phyloP scores from a whole-genome alignment of 2,113 vertebrate species.

The Hiodon tergisus region DNA sequence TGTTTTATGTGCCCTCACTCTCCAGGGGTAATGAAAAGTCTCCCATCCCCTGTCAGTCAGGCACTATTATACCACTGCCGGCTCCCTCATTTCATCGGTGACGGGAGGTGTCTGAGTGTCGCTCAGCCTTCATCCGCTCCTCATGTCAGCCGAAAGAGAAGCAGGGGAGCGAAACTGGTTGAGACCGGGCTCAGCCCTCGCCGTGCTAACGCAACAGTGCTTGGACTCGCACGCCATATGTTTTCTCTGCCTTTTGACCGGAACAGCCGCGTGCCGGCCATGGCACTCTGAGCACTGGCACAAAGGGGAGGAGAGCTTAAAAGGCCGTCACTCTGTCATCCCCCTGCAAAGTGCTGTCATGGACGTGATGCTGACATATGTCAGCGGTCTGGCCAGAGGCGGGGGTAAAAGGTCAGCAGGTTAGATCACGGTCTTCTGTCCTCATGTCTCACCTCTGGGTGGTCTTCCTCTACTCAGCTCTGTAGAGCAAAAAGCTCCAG shows the following conservation, averaged over 20 bases:
- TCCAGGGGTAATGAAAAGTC: too few relatives aligned
- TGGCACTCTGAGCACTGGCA: not conserved
- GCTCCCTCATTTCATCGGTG: too few relatives aligned
- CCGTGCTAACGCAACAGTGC: too few relatives aligned
- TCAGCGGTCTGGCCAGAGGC: not conserved
- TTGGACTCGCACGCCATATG: constrained; percentile 7
- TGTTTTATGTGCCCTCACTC: too few relatives aligned
- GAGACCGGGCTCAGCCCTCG: not conserved
- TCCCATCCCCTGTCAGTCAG: too few relatives aligned
- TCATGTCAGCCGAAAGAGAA: not conserved
- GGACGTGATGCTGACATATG: constrained; percentile 18
- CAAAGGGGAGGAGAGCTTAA: not conserved
- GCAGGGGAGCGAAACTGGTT: not conserved
- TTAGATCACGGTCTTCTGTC: not conserved
- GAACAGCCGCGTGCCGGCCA: not conserved
- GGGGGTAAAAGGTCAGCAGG: constrained; percentile 1
- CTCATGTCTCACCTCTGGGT: constrained; percentile 7
- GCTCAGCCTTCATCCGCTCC: too few relatives aligned
- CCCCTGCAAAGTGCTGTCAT: not conserved
- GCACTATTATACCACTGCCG: too few relatives aligned
- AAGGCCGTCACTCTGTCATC: constrained; percentile 1
- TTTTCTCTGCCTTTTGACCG: not conserved
- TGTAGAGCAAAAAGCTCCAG: not conserved
- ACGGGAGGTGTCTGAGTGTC: too few relatives aligned
- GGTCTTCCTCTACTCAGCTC: not conserved